Percentiles rank a stretch among this genome's conserved stretches.
Evolutionary conservation across 2,113 vertebrate genomes (phyloP).

Genomic region (Bambusicola thoracicus): DNA sequence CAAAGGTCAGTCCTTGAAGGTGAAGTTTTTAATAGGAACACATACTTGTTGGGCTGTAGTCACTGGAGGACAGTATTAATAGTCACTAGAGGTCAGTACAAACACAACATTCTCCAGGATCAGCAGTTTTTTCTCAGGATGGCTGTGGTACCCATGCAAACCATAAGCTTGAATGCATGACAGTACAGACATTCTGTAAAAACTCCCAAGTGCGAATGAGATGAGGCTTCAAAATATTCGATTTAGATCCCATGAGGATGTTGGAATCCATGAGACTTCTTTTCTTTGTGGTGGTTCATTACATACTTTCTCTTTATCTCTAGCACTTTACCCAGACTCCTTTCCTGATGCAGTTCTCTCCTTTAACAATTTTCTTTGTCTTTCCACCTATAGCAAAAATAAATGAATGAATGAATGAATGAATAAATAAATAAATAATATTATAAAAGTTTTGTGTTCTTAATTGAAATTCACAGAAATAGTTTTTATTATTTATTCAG

Average conservation of each 20-base stretch:
- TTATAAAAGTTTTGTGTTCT: too few relatives aligned
- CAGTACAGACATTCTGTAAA: neutral
- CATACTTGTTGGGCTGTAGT: fast-evolving
- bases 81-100: neutral
- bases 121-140: neutral
- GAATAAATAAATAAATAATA: too few relatives aligned
- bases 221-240: neutral
- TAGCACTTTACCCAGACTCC: neutral
- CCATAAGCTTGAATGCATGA: fast-evolving
- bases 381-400: neutral
- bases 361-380: neutral
- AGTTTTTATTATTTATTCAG: neutral
- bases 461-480: neutral
- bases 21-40: fast-evolving
- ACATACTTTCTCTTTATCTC: neutral
- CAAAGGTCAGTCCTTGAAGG: neutral
- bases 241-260: neutral
- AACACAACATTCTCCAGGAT: neutral
- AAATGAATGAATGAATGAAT: too few relatives aligned
- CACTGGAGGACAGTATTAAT: neutral
- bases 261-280: neutral
- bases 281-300: neutral
- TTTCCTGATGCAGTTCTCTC: neutral
- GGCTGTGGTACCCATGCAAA: fast-evolving
- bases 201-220: neutral